A percentile compares a stretch with the other conserved stretches of the same genome.
phyloP scores from a whole-genome alignment of 2,797 vertebrate genomes.

The Perodicticus potto region DNA sequence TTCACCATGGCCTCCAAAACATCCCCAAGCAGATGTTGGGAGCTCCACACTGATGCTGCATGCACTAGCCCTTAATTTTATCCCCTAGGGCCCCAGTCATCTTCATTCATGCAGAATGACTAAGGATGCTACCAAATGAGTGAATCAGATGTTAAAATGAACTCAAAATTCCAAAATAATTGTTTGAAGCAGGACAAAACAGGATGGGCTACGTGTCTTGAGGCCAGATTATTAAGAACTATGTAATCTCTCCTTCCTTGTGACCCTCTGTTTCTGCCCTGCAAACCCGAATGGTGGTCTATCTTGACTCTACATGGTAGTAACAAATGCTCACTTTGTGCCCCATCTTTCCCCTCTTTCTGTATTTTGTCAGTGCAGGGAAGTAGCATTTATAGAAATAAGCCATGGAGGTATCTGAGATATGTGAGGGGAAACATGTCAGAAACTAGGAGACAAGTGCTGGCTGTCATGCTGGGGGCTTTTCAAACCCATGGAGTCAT shows the following conservation, averaged over 20 bases:
- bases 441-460: conserved; percentile 56
- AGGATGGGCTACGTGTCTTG: background rate
- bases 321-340: background rate
- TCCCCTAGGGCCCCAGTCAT: background rate
- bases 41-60: fast-evolving
- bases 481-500: background rate
- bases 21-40: background rate
- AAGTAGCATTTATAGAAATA: background rate
- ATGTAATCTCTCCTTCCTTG: background rate
- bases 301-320: background rate
- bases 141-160: background rate
- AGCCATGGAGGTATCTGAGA: background rate
- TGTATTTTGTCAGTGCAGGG: background rate
- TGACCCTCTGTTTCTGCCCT: background rate
- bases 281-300: background rate
- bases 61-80: background rate
- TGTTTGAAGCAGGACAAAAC: conserved; percentile 1
- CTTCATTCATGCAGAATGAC: background rate
- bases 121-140: background rate
- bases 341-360: background rate
- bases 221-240: background rate
- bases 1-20: background rate
- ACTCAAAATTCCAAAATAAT: conserved; percentile 14
- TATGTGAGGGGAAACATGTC: background rate
- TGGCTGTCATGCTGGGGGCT: conserved; percentile 29